Base-by-base conservation (phyloP, 1,140 invertebrate species). In the Drosophila truncata region DNA sequence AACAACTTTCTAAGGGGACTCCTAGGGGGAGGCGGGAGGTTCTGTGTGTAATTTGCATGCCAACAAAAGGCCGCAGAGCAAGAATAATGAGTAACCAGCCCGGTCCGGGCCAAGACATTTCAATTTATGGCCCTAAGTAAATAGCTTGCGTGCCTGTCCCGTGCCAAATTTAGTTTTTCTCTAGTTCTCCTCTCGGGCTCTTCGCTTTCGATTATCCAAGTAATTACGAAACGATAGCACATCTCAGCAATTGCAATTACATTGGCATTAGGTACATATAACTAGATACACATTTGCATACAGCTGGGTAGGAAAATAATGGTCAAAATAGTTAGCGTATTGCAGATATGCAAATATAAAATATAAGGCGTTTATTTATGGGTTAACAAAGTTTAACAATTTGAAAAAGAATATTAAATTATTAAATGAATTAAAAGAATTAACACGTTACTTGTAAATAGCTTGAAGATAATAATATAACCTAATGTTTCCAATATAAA, bases 211-310 rank as follows among this genome's bases (percentile, higher is more conserved):
- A 87, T 79, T 79, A 86, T 87, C 70, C 73, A 78, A 70, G 70
- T 78, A 86, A 87, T 86, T 86, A 79, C 83, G 79, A 84, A 83
- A 81, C 78, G 79, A 64, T 59, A 77, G 79, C 58, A 55, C 58
- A 60, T 59, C 66, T 59, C 63, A 66, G 62, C 73, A 44, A 81
- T 72, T 80, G 67, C 58, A 71, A 74, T 82, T 74, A 74, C 50
- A 74, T 70, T 66, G 79, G 46, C 66, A 78, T 69, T 61, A 66
- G 44, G 61, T 61, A 55, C 25, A 62, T 55, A 55, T 58, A 57
- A 49, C 35, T 20, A 77, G 63, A 58, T n/a, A 47, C 54, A 27
- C 7, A 47, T 39, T 23, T 50, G 27, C 31, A 37, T 27, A 52
- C 29, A 37, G 20, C 1, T n/a, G 5, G 0, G 3, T n/a, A 10